Evolutionary conservation across 2,888 invertebrate species (phyloP), one percentile per base, ranked within the genome.

Genomic region (Eueremaeus valkanovi): DNA sequence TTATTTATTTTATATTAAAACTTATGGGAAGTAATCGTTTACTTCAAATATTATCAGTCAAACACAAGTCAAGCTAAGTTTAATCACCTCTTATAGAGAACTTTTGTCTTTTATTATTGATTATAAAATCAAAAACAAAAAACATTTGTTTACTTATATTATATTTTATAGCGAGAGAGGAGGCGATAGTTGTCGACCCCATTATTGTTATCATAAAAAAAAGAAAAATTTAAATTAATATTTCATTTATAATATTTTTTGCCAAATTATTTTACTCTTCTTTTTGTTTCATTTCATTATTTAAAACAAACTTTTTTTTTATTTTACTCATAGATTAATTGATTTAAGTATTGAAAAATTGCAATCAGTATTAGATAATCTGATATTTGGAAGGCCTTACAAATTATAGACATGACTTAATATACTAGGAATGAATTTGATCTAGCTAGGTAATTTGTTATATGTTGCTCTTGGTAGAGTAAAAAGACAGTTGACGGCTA

Each of bases 41-140:
- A 31, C 21, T 40, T 66, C 31, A 40, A 36, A 61, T 31, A 27
- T 66, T 66, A 66, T 66, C 66, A 66, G 66, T 66, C 66, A 66
- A 66, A 36, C 36, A 29, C 3, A 61, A 31, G 27, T 61, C 31
- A 61, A n/a, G 66, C 36, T 40, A 66, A 66, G 66, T 66, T 66
- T 66, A 66, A 40, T 66, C 66, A 66, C 66, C 66, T 66, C 36
- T 31, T 66, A 66, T 66, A 36, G 9, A 29, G 13, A 61, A 29
- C 13, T 31, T 51, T n/a, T 2, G n/a, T n/a, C n/a, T 51, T 51
- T 51, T 51, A 51, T 51, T 51, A 51, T 51, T 51, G 51, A 51
- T 51, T 51, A 51, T 18, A 51, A 51, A 24, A 24, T 21, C n/a
- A n/a, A n/a, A n/a, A n/a, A n/a, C n/a, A n/a, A 11, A 40, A 40